A percentile compares a stretch with the other conserved stretches of the same genome.
Evolutionary conservation across 2,797 vertebrate species (phyloP).

Genomic region (Alosa sapidissima): DNA sequence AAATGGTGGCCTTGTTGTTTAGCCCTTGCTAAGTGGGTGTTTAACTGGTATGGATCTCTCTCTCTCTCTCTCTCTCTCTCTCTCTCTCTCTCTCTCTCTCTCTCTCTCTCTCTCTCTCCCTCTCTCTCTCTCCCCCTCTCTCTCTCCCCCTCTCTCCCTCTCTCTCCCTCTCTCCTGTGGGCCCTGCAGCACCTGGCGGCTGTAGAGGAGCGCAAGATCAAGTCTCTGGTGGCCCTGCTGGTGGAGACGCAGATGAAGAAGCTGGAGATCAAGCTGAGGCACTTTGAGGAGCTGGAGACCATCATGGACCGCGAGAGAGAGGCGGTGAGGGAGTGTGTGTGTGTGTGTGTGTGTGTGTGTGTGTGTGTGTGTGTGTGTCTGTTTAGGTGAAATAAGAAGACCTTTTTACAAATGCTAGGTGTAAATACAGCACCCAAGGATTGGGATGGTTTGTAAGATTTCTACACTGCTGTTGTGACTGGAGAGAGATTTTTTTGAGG

Average conservation of each 20-base stretch:
- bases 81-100: background rate
- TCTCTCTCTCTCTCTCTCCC: conserved; percentile 13
- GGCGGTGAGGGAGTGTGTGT: conserved; percentile 79
- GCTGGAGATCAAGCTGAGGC: conserved; percentile 94
- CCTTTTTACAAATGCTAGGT: background rate
- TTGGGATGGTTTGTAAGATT: no score
- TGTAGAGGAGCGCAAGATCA: conserved; percentile 96
- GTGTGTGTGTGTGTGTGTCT: conserved; percentile 42
- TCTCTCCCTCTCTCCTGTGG: conserved; percentile 28
- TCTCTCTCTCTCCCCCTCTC: background rate
- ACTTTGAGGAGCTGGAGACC: conserved; percentile 97
- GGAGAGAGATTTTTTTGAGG: background rate
- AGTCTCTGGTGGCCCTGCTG: conserved; percentile 92
- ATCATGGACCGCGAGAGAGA: conserved; percentile 98
- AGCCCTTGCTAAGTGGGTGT: no score
- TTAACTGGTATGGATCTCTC: background rate
- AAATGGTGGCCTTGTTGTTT: no score
- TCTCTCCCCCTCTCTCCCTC: background rate
- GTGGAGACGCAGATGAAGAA: conserved; percentile 99
- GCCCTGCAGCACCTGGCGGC: conserved; percentile 78
- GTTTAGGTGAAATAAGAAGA: conserved; percentile 75
- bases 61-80: background rate
- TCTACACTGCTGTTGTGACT: background rate
- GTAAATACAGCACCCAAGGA: background rate
- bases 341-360: conserved; percentile 19